Evolutionary conservation across 2,888 invertebrate genomes (phyloP).

Genomic region (Cremastinae sp.): DNA sequence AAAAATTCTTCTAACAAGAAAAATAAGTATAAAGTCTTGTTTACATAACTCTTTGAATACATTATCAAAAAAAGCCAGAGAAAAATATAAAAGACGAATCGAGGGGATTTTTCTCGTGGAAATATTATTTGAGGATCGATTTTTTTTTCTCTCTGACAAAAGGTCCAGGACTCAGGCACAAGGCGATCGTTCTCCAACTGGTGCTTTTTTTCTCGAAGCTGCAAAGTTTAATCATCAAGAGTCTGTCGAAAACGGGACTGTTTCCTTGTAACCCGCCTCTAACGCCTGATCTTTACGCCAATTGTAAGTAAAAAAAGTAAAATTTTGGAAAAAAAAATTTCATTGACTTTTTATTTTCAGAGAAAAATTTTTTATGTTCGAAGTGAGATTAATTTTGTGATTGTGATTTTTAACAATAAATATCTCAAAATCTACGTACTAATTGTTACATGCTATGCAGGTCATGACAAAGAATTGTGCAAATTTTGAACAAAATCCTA

Average conservation of each 20-base stretch:
- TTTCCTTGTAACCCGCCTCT: conserved; percentile 85
- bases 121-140: conserved; percentile 33
- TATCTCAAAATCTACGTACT: too few species aligned
- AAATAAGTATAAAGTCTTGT: not conserved
- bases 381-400: too few species aligned
- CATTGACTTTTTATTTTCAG: too few species aligned
- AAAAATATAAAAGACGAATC: too few species aligned
- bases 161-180: conserved; percentile 71
- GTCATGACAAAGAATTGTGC: too few species aligned
- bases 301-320: conserved; percentile 82
- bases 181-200: conserved; percentile 83
- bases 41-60: not conserved
- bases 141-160: not conserved
- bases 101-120: conserved; percentile 40
- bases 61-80: too few species aligned
- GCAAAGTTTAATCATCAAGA: conserved; percentile 84
- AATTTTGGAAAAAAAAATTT: conserved; percentile 1
- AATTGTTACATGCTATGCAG: too few species aligned
- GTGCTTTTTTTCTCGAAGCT: conserved; percentile 86
- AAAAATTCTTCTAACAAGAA: too few species aligned
- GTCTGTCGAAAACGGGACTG: conserved; percentile 81
- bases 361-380: too few species aligned
- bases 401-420: too few species aligned
- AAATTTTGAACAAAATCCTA: too few species aligned
- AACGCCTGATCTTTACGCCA: conserved; percentile 85